Evolutionary conservation across 1,140 invertebrate genomes (phyloP).

Genomic region (Drosophila sturtevanti): DNA sequence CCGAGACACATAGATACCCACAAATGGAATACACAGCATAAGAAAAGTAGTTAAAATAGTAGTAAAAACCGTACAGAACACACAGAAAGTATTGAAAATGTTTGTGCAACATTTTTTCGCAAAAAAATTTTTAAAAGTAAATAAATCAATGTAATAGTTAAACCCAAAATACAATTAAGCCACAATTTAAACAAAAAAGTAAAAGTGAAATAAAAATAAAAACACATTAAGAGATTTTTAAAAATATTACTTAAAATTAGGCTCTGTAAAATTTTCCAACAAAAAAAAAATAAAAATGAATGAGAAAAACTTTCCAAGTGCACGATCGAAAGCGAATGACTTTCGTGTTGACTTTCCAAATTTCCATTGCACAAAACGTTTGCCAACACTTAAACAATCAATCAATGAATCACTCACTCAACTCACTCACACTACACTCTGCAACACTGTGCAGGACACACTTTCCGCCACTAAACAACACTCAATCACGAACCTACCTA

Average conservation of each 20-base stretch:
- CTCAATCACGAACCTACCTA: conserved; percentile 76
- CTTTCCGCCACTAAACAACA: conserved; percentile 45
- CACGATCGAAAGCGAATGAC: conserved; percentile 12
- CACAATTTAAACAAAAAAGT: conserved; percentile 52
- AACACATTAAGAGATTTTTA: conserved; percentile 7
- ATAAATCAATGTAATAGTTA: conserved; percentile 19
- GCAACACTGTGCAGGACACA: conserved; percentile 47
- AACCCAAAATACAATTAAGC: conserved; percentile 58
- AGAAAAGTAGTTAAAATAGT: conserved; percentile 62
- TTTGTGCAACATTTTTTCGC: conserved; percentile 70
- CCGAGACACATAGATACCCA: conserved; percentile 22
- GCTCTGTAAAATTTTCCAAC: conserved; percentile 36
- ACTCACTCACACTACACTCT: conserved; percentile 30
- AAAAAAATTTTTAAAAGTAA: conserved; percentile 38
- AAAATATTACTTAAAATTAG: conserved; percentile 21
- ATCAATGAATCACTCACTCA: conserved; percentile 23
- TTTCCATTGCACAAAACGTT: conserved; percentile 54
- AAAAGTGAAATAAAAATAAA: conserved; percentile 45
- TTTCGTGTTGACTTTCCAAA: conserved; percentile 54
- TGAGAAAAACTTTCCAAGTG: conserved; percentile 20
- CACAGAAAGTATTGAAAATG: conserved; percentile 62
- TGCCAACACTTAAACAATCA: conserved; percentile 34
- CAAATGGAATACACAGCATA: conserved; percentile 32
- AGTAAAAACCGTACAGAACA: conserved; percentile 38
- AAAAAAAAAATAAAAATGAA: no score